Evolutionary conservation across 2,888 invertebrate genomes (phyloP), one percentile per base, ranked within the genome.

Genomic region (Laothoe populi): DNA sequence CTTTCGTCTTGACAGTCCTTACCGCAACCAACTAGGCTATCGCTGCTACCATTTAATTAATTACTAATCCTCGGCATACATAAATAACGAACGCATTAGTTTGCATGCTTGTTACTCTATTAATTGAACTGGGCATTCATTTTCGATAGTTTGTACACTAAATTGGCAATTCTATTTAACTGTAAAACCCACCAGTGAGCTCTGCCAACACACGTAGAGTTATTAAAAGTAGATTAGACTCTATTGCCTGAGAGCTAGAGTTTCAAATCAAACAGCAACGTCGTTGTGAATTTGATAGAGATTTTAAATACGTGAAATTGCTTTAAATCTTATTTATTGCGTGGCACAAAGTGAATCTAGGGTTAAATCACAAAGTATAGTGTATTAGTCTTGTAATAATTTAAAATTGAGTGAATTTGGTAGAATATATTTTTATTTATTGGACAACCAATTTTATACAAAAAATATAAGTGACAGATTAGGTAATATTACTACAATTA

Each of bases 251-350:
- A 7, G n/a, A 16, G 0, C 13, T 49, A 49, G 49, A 49, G 26
- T 26, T 49, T 0, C 24, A 49, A 49, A 49, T 26, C 49, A 2
- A 26, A 26, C 13, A 40, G 40, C n/a, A 24, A 13, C 1, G n/a
- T 1, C 0, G 8, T 7, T n/a, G 8, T n/a, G n/a, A 49, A 26
- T 24, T 60, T 60, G 48, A 49, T 60, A 49, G 60, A 23, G 13
- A 49, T 60, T 60, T 45, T 38, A 60, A 60, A 49, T 60, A 48
- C 38, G 35, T 31, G 46, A 49, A 38, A 40, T 60, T 48, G 60
- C 48, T 60, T 60, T 60, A 38, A 49, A 24, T 21, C 24, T 49
- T 48, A 49, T 49, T 49, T 60, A 60, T 24, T 24, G 48, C 40
- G 7, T 21, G n/a, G 7, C n/a, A 49, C 26, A 24, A 24, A 24